phyloP scores from a whole-genome alignment of 2,888 invertebrate species.

The Choristoneura rosaceana region DNA sequence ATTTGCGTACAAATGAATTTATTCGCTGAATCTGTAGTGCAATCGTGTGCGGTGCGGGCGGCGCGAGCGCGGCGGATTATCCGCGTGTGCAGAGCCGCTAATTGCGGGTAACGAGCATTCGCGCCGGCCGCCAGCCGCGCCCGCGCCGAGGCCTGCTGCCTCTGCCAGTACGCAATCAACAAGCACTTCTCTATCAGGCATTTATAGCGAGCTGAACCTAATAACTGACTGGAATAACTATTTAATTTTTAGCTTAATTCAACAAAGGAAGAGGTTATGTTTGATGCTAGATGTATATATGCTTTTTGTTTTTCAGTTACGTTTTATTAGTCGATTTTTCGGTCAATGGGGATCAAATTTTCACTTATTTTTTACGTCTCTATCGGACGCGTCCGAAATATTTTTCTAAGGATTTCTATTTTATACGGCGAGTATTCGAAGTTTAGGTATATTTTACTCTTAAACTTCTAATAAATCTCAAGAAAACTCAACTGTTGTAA shows the following conservation, averaged over 20 bases:
- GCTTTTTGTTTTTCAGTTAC: too few relatives aligned
- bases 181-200: conserved; percentile 42
- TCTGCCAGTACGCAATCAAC: conserved; percentile 49
- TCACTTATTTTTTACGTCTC: too few relatives aligned
- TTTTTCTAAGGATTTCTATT: too few relatives aligned
- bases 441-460: too few relatives aligned
- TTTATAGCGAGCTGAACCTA: neutral
- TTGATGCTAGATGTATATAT: too few relatives aligned
- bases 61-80: conserved; percentile 71
- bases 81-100: conserved; percentile 80
- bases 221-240: neutral
- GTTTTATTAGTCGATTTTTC: too few relatives aligned
- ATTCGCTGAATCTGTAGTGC: conserved; percentile 83
- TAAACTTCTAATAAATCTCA: too few relatives aligned
- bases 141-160: conserved; percentile 35
- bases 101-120: conserved; percentile 78
- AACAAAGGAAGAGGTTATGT: too few relatives aligned
- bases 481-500: too few relatives aligned
- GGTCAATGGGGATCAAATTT: too few relatives aligned
- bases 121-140: conserved; percentile 47
- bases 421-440: too few relatives aligned
- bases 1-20: conserved; percentile 86
- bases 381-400: too few relatives aligned
- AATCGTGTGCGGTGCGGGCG: conserved; percentile 64
- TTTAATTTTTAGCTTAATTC: neutral